Evolutionary conservation across 2,797 vertebrate genomes (phyloP), one percentile per base, ranked within the genome.

Genomic region (Etheostoma perlongum): DNA sequence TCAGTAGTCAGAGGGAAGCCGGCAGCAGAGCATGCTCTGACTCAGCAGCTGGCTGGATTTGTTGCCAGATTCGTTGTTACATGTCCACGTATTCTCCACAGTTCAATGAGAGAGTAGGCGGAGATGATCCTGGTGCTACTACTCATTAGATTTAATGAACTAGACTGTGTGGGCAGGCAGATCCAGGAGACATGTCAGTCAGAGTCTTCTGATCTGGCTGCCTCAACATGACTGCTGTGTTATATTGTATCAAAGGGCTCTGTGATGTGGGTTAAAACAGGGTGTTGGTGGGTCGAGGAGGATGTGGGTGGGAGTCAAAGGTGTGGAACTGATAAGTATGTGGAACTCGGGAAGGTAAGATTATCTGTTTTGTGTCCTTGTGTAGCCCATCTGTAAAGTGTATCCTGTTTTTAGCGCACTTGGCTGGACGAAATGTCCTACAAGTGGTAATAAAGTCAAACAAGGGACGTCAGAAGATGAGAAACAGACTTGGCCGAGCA

Each of bases 31-130:
- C 67, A 14, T 44, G 69, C 78, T 83, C 81, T 87, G 91, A 92
- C 80, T 90, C 85, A 89, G 91, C 88, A 82, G 85, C 76, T 82
- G 84, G 42, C 84, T 69, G 73, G 62, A 74, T 85, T 27, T 79
- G 82, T 69, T 81, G 71, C 81, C 80, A 84, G 36, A 1, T 40
- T 40, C 12, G 36, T 12, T 40, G 10, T 40, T 40, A 47, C 79
- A 76, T 30, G 49, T 83, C 83, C 82, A 88, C 79, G 23, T 71
- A 55, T 51, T 67, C 58, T 79, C 51, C 49, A 47, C 3, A 27
- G 74, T 85, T 86, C 73, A 78, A 6, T 58, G 76, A 84, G 67
- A 63, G 71, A 27, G 73, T 62, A 49, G 81, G 61, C 58, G 27
- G 69, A 80, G 69, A 70, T 51, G 72, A 82, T 73, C 68, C 63